phyloP scores from a whole-genome alignment of 2,113 vertebrate genomes.

The Otus sunia region DNA sequence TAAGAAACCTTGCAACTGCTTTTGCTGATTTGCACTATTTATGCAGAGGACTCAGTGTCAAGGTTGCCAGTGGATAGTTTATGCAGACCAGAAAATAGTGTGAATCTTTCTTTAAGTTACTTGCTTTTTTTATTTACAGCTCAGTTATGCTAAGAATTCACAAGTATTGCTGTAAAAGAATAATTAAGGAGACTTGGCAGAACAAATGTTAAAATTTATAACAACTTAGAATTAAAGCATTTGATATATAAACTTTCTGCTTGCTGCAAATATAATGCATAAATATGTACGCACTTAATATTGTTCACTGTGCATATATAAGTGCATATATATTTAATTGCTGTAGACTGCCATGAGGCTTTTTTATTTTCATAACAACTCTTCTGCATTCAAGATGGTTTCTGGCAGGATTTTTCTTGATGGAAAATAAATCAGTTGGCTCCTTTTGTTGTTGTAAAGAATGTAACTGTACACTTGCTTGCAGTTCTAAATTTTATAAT shows the following conservation, averaged over 20 bases:
- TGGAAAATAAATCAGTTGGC: not conserved
- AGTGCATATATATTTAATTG: not conserved
- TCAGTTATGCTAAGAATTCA: not conserved
- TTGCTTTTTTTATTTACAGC: not conserved
- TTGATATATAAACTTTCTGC: not conserved
- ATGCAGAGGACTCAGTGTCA: not conserved
- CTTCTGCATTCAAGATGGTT: not conserved
- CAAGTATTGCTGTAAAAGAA: not conserved
- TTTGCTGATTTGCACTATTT: not conserved
- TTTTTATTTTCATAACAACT: not conserved
- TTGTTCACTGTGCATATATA: not conserved
- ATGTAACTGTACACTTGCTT: not conserved
- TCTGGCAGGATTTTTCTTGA: not conserved
- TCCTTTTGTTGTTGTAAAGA: not conserved
- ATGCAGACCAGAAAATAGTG: not conserved
- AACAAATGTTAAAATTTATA: not conserved
- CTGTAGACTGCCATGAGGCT: not conserved
- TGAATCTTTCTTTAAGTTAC: not conserved
- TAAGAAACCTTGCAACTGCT: slow-evolving; percentile 7
- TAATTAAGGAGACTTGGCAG: not conserved
- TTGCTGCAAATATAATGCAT: not conserved
- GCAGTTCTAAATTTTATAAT: not conserved
- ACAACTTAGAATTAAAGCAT: not conserved
- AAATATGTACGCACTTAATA: not conserved
- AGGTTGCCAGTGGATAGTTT: not conserved